These are phyloP conservation scores for Alauda arvensis DNA, from an alignment of 2,797 vertebrate genomes.

Conservation along the genomic window DNA sequence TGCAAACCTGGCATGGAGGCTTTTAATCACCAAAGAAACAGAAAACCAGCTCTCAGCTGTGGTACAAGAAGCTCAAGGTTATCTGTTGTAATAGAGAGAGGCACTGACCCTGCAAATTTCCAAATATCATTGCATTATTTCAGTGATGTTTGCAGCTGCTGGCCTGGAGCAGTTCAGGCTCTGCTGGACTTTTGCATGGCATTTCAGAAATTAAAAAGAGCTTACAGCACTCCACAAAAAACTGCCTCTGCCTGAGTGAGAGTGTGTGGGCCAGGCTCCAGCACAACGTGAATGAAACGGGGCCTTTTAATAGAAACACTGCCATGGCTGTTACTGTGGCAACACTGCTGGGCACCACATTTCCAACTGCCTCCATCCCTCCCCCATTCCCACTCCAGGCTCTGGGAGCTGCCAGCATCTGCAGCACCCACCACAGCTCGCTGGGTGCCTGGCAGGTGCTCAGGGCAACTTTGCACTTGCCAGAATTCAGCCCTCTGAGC, in stretches of 20 bases:
- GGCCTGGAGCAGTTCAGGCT: background rate
- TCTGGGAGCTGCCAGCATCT: background rate
- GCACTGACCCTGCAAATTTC: background rate
- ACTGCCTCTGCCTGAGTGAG: background rate
- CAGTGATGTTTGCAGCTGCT: background rate
- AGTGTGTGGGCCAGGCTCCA: conserved; percentile 44
- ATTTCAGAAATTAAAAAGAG: conserved; percentile 6
- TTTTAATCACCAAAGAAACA: background rate
- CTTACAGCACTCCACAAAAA: background rate
- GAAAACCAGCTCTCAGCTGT: background rate
- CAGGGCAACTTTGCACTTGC: background rate
- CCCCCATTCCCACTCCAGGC: background rate
- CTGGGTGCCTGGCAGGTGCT: background rate
- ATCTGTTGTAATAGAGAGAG: background rate
- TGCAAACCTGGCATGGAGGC: background rate
- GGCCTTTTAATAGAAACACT: conserved; percentile 49
- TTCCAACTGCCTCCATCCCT: background rate
- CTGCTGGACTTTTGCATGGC: background rate
- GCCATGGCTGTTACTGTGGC: conserved; percentile 56
- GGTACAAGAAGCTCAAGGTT: background rate
- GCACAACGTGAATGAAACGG: background rate
- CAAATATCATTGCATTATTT: background rate
- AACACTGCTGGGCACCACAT: conserved; percentile 49
- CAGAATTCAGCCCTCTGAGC: background rate
- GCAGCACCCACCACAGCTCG: background rate